Percentiles rank a stretch among this genome's conserved stretches.
Evolutionary conservation across 2,797 vertebrate species (phyloP).

Genomic region (Valencia hispanica): DNA sequence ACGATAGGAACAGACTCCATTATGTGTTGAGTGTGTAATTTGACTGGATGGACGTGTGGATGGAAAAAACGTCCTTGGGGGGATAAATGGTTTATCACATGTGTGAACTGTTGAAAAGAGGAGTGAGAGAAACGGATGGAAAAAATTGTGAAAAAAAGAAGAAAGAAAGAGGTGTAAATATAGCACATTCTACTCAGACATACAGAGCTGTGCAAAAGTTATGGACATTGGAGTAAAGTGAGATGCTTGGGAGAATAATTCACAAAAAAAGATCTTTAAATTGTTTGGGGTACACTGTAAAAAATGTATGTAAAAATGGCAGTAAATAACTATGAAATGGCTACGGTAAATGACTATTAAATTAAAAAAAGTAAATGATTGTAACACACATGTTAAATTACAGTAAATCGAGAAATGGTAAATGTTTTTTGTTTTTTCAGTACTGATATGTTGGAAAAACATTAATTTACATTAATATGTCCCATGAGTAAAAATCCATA

Average conservation of each 20-base stretch:
- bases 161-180: constrained; percentile 49
- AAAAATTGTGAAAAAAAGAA: constrained; percentile 16
- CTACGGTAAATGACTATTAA: too few species aligned
- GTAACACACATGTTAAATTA: too few species aligned
- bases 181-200: constrained; percentile 33
- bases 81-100: constrained; percentile 76
- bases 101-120: constrained; percentile 58
- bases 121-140: constrained; percentile 12
- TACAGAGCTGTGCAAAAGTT: constrained; percentile 12
- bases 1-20: constrained; percentile 76
- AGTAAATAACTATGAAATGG: too few species aligned
- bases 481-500: too few species aligned
- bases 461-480: too few species aligned
- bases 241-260: constrained; percentile 5
- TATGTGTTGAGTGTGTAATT: constrained; percentile 76
- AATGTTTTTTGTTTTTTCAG: too few species aligned
- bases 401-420: too few species aligned
- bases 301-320: too few species aligned
- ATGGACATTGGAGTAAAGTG: constrained; percentile 8
- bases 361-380: too few species aligned
- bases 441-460: too few species aligned
- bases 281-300: too few species aligned
- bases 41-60: constrained; percentile 67
- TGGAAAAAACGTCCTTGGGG: constrained; percentile 75
- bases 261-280: background rate